phyloP scores from a whole-genome alignment of 2,113 vertebrate genomes.

The Dromaius novaehollandiae region DNA sequence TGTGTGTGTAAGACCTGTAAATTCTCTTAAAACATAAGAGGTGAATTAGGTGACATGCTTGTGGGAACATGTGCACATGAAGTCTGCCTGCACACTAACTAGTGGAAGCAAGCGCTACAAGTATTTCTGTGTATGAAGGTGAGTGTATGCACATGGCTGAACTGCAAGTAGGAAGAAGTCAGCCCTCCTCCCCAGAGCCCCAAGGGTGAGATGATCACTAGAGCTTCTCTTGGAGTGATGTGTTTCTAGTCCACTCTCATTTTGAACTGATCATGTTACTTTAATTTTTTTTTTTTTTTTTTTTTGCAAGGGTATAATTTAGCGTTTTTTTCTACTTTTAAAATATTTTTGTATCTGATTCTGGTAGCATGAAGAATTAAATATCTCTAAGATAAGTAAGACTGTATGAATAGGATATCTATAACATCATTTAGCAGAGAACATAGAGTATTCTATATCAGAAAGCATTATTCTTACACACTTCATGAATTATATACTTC shows the following conservation, averaged over 20 bases:
- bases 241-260: background rate
- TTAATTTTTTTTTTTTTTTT: background rate
- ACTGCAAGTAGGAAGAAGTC: background rate
- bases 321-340: background rate
- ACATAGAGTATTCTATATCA: background rate
- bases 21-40: background rate
- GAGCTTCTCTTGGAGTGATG: background rate
- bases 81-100: background rate
- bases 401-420: background rate
- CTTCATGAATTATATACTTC: background rate
- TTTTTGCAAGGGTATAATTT: background rate
- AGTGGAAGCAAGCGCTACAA: background rate
- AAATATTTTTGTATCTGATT: background rate
- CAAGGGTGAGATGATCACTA: background rate
- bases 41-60: background rate
- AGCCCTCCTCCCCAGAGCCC: background rate
- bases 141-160: background rate
- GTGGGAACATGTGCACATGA: rapidly evolving
- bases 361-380: background rate
- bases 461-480: background rate
- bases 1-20: background rate
- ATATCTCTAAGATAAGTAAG: background rate
- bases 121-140: background rate
- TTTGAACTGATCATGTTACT: background rate
- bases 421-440: background rate